Percentiles rank a stretch among this genome's conserved stretches.
phyloP scores from a whole-genome alignment of 2,113 vertebrate genomes.

The Nibea albiflora region DNA sequence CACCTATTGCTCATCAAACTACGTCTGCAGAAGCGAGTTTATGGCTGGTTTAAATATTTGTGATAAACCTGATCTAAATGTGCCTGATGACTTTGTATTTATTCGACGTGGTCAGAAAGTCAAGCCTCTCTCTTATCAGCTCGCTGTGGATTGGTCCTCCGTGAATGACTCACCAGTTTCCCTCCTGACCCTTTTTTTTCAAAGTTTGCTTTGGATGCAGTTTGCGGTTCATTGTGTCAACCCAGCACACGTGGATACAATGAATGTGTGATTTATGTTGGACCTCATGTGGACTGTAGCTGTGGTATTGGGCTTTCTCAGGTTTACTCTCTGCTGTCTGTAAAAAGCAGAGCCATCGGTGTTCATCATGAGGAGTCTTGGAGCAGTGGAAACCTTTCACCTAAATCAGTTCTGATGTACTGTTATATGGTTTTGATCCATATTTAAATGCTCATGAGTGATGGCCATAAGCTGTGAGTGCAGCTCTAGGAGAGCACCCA shows the following conservation, averaged over 20 bases:
- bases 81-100: background rate
- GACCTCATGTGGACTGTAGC: conserved; percentile 26
- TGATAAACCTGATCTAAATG: background rate
- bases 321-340: background rate
- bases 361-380: conserved; percentile 7
- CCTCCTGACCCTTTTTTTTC: conserved; percentile 69
- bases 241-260: conserved; percentile 42
- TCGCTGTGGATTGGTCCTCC: conserved; percentile 29
- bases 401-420: conserved; percentile 40
- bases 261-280: conserved; percentile 65
- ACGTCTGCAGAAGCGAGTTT: background rate
- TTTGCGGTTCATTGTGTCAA: conserved; percentile 30
- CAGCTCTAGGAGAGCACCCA: conserved; percentile 31
- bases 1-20: background rate
- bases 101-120: conserved; percentile 12
- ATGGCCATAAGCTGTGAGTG: conserved; percentile 22
- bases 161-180: conserved; percentile 40
- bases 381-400: conserved; percentile 44
- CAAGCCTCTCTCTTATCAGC: conserved; percentile 52
- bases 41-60: background rate
- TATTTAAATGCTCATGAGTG: conserved; percentile 41
- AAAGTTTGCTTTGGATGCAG: conserved; percentile 60
- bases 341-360: conserved; percentile 18
- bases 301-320: conserved; percentile 21
- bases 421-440: conserved; percentile 31